Percentiles rank a stretch among this genome's conserved stretches.
Evolutionary conservation across 2,797 vertebrate species (phyloP).

Genomic region (Cygnus olor): DNA sequence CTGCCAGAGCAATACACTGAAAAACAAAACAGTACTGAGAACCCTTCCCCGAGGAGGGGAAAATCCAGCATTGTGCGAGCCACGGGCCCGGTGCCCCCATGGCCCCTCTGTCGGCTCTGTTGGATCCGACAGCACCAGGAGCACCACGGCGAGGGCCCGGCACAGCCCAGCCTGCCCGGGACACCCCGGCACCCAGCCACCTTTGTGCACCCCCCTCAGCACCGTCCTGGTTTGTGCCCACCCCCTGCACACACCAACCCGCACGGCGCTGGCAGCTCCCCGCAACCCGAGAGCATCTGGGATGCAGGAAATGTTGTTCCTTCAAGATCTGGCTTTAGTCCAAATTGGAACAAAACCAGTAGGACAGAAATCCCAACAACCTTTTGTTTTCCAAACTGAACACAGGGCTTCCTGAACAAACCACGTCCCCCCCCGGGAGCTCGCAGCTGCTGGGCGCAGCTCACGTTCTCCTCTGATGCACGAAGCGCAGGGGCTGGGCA

Average conservation of each 20-base stretch:
- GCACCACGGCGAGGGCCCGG: rapidly evolving
- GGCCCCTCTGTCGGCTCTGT: too few relatives aligned
- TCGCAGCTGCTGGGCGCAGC: background rate
- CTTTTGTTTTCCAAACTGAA: background rate
- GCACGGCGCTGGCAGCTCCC: background rate
- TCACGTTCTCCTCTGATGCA: background rate
- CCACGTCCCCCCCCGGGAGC: background rate
- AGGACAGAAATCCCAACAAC: background rate
- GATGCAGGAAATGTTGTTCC: slow-evolving; percentile 3
- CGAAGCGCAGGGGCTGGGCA: background rate
- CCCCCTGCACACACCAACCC: rapidly evolving
- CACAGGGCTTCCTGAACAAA: background rate
- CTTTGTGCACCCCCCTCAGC: background rate
- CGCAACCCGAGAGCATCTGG: background rate
- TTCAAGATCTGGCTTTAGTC: background rate
- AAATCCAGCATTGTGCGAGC: background rate
- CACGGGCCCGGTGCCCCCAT: rapidly evolving
- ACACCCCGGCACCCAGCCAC: background rate
- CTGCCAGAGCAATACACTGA: rapidly evolving
- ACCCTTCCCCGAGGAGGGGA: background rate
- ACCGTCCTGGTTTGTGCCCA: background rate
- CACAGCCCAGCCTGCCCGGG: background rate
- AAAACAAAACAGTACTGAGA: rapidly evolving
- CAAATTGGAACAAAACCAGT: slow-evolving; percentile 11
- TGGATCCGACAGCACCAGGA: background rate